Conservation (phyloP, 1,140 invertebrate genomes). For the Sinonovacula constricta region DNA sequence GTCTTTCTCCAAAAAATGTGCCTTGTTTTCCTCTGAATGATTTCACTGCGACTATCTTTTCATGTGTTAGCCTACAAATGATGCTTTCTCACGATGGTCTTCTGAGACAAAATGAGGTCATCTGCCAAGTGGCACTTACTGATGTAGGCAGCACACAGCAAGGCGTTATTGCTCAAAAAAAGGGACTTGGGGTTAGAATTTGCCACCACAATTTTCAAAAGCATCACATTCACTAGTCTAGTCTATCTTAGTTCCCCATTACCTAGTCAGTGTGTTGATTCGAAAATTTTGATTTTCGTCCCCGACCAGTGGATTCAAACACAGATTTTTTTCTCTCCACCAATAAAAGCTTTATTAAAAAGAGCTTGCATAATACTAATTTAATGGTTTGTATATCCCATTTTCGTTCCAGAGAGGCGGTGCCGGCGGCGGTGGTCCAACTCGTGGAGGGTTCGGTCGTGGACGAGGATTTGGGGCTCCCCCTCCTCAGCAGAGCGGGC, state of each 20-base stretch:
- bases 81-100: too few relatives aligned
- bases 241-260: too few relatives aligned
- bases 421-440: constrained; percentile 22
- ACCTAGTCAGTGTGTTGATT: too few relatives aligned
- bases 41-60: too few relatives aligned
- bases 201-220: background rate
- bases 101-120: constrained; percentile 14
- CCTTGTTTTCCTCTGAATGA: too few relatives aligned
- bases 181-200: background rate
- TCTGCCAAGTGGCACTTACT: constrained; percentile 35
- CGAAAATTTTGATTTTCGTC: background rate
- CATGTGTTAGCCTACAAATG: too few relatives aligned
- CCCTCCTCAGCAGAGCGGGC: constrained; percentile 1
- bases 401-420: constrained; percentile 45
- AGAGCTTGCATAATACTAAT: background rate
- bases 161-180: background rate
- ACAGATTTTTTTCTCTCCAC: background rate
- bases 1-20: too few relatives aligned
- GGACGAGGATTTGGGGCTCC: constrained; percentile 40
- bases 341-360: background rate
- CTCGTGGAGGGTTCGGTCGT: constrained; percentile 37
- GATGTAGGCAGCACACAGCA: constrained; percentile 14
- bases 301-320: background rate
- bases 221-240: too few relatives aligned
- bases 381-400: background rate